Percentiles rank a stretch among this genome's conserved stretches.
Conservation (phyloP, 2,888 invertebrate genomes). For the Frankliniella intonsa region DNA sequence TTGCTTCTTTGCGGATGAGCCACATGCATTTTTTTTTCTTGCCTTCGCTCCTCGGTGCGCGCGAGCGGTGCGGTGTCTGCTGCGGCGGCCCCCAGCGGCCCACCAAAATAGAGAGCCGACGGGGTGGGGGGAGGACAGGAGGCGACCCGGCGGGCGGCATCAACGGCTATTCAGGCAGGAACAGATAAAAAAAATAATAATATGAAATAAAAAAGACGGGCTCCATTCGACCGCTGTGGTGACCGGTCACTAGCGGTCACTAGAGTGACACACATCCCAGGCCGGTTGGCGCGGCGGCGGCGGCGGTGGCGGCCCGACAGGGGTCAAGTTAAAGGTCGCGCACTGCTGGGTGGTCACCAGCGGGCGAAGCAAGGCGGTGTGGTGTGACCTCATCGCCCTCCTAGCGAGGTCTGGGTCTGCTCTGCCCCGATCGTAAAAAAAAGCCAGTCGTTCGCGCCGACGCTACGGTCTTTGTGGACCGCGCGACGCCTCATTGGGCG, state of each 20-base stretch:
- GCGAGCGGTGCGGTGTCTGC: no score
- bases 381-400: not conserved
- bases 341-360: not conserved
- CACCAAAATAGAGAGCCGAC: not conserved
- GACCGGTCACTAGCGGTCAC: conserved; percentile 23
- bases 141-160: no score
- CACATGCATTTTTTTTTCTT: no score
- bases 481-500: no score
- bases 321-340: conserved; percentile 9
- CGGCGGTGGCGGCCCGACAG: not conserved
- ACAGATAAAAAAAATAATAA: not conserved
- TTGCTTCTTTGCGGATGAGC: no score
- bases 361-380: not conserved
- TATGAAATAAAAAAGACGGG: no score
- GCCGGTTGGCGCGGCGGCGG: no score
- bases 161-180: not conserved
- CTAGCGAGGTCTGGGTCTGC: no score
- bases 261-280: not conserved
- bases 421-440: no score
- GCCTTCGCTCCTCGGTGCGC: no score
- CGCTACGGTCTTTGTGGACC: no score
- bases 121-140: not conserved
- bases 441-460: no score
- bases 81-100: not conserved
- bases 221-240: not conserved